These are phyloP conservation scores for Tachysurus vachellii DNA, from an alignment of 2,113 vertebrate genomes.

Conservation along the genomic window DNA sequence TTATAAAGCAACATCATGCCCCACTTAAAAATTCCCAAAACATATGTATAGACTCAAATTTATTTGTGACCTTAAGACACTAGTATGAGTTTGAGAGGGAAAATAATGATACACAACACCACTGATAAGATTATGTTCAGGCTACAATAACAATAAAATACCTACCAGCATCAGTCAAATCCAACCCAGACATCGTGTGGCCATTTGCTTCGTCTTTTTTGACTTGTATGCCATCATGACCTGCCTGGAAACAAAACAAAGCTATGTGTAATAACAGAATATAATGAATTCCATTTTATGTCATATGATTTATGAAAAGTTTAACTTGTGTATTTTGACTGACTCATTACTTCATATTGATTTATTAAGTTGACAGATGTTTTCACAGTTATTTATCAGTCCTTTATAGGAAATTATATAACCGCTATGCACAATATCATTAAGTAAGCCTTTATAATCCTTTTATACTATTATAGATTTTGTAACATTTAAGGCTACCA, in stretches of 20 bases:
- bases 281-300: not conserved
- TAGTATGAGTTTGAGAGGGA: not conserved
- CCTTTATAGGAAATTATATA: not conserved
- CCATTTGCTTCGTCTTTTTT: slow-evolving; percentile 65
- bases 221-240: slow-evolving; percentile 53
- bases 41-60: not conserved
- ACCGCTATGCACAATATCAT: not conserved
- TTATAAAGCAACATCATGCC: not conserved
- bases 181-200: slow-evolving; percentile 49
- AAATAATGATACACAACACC: not conserved
- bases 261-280: not conserved
- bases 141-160: not conserved
- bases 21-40: not conserved
- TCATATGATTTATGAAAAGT: not conserved
- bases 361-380: not conserved
- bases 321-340: not conserved
- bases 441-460: not conserved
- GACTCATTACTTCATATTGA: not conserved
- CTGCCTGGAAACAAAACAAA: slow-evolving; percentile 12
- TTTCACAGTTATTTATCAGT: not conserved
- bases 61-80: not conserved
- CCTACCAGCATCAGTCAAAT: slow-evolving; percentile 56
- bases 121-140: not conserved
- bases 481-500: not conserved
- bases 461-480: not conserved